These are phyloP conservation scores for Eclectus roratus DNA, from an alignment of 2,113 vertebrate genomes.

Conservation along the genomic window DNA sequence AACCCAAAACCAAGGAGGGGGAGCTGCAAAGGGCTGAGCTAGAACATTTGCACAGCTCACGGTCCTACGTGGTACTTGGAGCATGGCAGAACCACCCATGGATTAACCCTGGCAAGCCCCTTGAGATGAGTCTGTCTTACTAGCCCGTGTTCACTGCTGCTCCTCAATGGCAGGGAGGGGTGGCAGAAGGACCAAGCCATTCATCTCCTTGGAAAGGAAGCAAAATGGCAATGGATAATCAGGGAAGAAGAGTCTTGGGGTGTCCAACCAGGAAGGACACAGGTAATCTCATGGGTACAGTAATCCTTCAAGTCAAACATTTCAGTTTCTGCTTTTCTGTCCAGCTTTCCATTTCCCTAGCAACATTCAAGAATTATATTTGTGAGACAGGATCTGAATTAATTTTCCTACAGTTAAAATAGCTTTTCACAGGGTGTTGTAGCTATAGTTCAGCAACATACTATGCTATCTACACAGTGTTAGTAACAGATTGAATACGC, in stretches of 20 bases:
- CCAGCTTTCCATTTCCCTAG: not conserved
- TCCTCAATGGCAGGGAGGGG: not conserved
- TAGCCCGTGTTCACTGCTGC: not conserved
- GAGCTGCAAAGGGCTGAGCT: not conserved
- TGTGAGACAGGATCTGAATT: not conserved
- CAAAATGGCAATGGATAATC: not conserved
- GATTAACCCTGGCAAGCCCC: not conserved
- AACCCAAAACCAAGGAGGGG: not conserved
- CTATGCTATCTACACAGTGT: not conserved
- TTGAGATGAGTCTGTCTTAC: not conserved
- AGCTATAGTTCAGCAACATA: not conserved
- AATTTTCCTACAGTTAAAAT: not conserved
- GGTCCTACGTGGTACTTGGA: not conserved
- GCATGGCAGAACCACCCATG: accelerated
- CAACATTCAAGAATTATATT: not conserved
- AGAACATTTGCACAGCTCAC: not conserved
- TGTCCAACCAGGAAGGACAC: not conserved
- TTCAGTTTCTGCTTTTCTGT: not conserved
- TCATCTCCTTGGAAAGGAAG: not conserved
- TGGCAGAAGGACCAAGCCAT: not conserved
- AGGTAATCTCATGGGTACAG: not conserved
- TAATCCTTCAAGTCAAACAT: not conserved
- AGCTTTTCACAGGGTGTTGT: not conserved
- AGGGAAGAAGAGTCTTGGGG: not conserved
- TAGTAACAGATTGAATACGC: not conserved